Evolutionary conservation across 2,888 invertebrate genomes (phyloP), one percentile per base, ranked within the genome.

Genomic region (Eulithis testata): DNA sequence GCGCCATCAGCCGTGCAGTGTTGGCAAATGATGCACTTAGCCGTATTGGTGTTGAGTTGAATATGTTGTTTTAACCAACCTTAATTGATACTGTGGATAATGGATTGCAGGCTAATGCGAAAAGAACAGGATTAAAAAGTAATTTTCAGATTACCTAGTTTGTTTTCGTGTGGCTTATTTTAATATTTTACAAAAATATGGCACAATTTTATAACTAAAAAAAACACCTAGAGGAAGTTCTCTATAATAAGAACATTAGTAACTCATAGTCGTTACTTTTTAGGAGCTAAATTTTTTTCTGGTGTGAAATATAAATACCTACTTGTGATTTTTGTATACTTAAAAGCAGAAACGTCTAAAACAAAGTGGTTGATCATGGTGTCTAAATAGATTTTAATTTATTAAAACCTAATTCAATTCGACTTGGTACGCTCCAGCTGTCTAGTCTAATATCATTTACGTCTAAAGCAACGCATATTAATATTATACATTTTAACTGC

Each of bases 21-120:
- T 65, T 65, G 69, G 77, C 74, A 83, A 84, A 85, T 83, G 83
- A 84, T 88, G 87, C 88, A 88, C 88, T 88, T 79, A 85, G 75
- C 80, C 65, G 73, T 83, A 88, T 87, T 88, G 83, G 82, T 66
- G 73, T 69, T 66, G 76, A 77, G 73, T 80, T 70, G 80, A 82
- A 83, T 82, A 82, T 84, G 83, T 83, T 83, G 80, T 84, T 84
- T 65, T 69, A 67, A 55, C 65, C 60, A 57, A 53, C 66, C 73
- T 65, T 84, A 82, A 84, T 85, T 85, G 84, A 78, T 81, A 78
- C 72, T 68, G 69, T 73, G 55, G 65, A 65, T 80, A 81, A 83
- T 83, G 78, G 76, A 82, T 81, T 74, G 75, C 72, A 54, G 55
- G 76, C 71, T 83, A 81, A 81, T 81, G 81, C 71, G 76, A 79